Conservation (phyloP, 2,888 invertebrate genomes). For the Tenthredo livida region DNA sequence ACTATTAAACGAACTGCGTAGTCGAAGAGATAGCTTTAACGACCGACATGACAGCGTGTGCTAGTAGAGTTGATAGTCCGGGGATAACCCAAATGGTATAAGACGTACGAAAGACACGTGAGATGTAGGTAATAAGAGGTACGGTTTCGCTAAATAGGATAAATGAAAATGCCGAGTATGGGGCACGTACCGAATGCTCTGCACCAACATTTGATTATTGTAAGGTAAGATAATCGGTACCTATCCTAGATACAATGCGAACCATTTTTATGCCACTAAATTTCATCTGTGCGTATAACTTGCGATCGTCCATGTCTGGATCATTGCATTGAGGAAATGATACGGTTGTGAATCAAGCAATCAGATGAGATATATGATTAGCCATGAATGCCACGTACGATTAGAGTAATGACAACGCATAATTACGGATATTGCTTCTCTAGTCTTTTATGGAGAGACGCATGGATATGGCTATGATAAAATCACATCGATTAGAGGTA, state of each 20-base stretch:
- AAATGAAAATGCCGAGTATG: not conserved
- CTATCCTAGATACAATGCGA: not conserved
- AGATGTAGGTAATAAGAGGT: not conserved
- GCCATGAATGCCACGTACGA: not conserved
- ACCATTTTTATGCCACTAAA: not conserved
- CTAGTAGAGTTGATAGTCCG: not conserved
- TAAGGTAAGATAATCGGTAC: not conserved
- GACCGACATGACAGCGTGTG: not conserved
- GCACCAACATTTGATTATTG: not conserved
- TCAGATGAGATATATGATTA: conserved; percentile 4
- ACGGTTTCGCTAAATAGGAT: not conserved
- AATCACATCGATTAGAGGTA: conserved; percentile 15
- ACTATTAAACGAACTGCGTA: not conserved
- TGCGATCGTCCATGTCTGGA: not conserved
- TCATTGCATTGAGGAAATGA: conserved; percentile 6
- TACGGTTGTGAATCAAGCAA: conserved; percentile 1
- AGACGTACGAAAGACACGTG: not conserved
- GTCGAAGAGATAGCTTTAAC: not conserved
- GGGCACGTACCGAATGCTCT: not conserved
- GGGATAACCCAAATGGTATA: not conserved
- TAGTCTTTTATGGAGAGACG: not conserved
- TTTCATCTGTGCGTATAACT: not conserved
- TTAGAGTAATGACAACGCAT: conserved; percentile 3
- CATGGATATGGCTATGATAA: not conserved
- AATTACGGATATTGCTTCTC: not conserved